Base-by-base conservation (phyloP, 2,888 invertebrate species). In the Tipula helvola region DNA sequence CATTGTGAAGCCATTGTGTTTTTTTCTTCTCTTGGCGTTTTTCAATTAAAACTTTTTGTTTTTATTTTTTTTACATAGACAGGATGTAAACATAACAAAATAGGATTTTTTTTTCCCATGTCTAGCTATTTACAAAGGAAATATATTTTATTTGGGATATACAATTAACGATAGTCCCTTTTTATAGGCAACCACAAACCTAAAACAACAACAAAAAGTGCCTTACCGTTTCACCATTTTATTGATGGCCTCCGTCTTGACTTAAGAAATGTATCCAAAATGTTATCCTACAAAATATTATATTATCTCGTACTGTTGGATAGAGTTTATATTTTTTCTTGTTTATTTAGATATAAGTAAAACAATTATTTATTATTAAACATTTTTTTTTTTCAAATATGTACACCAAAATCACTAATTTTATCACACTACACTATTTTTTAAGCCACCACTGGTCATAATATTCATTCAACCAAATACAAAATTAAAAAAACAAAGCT, bases 161-260 rank as follows among this genome's bases (percentile, higher is more conserved):
- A 3, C 39, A 41, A 84, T 84, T 84, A 39, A 2, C 1, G 13
- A 36, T 36, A n/a, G 41, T 84, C 84, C 36, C n/a, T 36, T 5
- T 83, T 84, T 39, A 4, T n/a, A 84, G n/a, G 41, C 39, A 84
- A 36, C 84, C 41, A 84, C 13, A 52, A 3, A 52, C n/a, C n/a
- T 3, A 13, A 16, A 52, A 71, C 16, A 52, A 39, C 3, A 44
- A 52, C 28, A 71, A 71, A 84, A 36, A 84, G n/a, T 39, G 36
- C 41, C 86, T 86, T 52, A 86, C 86, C 86, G 86, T 86, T 86
- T 86, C 28, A 86, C 86, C 86, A 86, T 86, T 52, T 86, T 86
- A n/a, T 57, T 86, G 16, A 86, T 36, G 86, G 86, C 52, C 86
- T 86, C 86, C 86, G 86, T 86, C 28, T 86, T 86, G 86, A 85